phyloP scores from a whole-genome alignment of 2,113 vertebrate species.

The Prolemur simus region DNA sequence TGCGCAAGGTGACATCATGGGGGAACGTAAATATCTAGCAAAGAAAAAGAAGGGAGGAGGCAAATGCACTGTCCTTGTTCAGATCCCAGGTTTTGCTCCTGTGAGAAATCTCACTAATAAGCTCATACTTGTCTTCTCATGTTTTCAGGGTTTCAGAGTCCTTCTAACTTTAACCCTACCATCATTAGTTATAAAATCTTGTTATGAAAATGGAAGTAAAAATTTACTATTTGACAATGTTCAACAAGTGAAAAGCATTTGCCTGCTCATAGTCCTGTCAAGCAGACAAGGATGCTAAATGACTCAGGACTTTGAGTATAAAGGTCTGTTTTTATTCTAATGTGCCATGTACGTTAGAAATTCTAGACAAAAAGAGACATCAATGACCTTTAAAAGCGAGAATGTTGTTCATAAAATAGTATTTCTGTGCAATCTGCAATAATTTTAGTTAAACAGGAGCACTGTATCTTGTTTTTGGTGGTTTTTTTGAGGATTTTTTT shows the following conservation, averaged over 20 bases:
- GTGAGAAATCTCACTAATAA: background rate
- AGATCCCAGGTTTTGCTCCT: background rate
- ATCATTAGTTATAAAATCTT: background rate
- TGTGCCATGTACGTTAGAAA: background rate
- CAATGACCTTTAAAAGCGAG: background rate
- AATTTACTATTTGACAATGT: background rate
- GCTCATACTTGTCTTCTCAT: background rate
- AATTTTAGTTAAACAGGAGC: background rate
- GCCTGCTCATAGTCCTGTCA: background rate
- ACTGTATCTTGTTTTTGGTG: background rate
- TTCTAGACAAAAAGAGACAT: background rate
- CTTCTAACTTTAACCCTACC: background rate
- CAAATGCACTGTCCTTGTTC: background rate
- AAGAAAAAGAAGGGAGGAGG: background rate
- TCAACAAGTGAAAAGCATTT: background rate
- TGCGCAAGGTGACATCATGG: background rate
- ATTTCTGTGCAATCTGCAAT: background rate
- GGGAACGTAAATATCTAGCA: background rate
- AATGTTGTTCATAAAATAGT: background rate
- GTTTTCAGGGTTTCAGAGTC: background rate
- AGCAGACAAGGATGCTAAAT: background rate
- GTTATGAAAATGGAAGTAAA: background rate
- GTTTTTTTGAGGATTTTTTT: background rate
- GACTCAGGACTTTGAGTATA: background rate
- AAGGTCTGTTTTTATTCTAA: background rate